Evolutionary conservation across 2,113 vertebrate genomes (phyloP).

Genomic region (Oncorhynchus masou): DNA sequence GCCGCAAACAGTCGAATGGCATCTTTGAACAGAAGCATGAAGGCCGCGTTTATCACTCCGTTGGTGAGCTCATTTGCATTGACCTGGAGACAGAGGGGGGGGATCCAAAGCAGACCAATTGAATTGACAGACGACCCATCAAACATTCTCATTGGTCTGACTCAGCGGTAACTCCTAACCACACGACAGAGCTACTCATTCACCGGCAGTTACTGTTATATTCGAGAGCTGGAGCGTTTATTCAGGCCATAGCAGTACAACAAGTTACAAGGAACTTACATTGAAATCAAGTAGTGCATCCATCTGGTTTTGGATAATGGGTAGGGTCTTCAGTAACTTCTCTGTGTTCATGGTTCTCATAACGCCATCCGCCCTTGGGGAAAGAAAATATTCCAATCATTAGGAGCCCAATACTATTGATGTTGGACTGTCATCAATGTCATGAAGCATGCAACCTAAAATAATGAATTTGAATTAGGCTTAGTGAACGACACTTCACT

Average conservation of each 20-base stretch:
- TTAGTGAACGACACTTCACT: no score
- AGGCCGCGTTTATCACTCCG: slow-evolving; percentile 94
- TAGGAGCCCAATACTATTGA: not conserved
- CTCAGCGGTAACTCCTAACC: not conserved
- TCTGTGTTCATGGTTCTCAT: slow-evolving; percentile 97
- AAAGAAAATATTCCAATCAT: not conserved
- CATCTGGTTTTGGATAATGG: slow-evolving; percentile 92
- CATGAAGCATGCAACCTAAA: no score
- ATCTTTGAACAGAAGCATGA: slow-evolving; percentile 98
- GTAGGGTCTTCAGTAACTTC: slow-evolving; percentile 91
- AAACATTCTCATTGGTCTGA: not conserved
- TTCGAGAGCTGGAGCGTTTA: no score
- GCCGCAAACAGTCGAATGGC: slow-evolving; percentile 94
- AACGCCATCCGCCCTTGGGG: slow-evolving; percentile 85
- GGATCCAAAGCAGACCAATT: not conserved
- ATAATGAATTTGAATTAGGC: no score
- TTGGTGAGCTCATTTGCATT: slow-evolving; percentile 97
- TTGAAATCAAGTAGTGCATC: slow-evolving; percentile 94
- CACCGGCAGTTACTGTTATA: no score
- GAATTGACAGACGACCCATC: not conserved
- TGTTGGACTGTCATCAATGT: no score
- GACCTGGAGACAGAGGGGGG: slow-evolving; percentile 73
- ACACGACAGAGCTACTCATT: not conserved
- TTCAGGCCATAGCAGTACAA: not conserved
- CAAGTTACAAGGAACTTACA: slow-evolving; percentile 69